A percentile compares a stretch with the other conserved stretches of the same genome.
These are phyloP conservation scores for Pyrrhura leucotis DNA, from an alignment of 2,797 vertebrate genomes.

Conservation along the genomic window DNA sequence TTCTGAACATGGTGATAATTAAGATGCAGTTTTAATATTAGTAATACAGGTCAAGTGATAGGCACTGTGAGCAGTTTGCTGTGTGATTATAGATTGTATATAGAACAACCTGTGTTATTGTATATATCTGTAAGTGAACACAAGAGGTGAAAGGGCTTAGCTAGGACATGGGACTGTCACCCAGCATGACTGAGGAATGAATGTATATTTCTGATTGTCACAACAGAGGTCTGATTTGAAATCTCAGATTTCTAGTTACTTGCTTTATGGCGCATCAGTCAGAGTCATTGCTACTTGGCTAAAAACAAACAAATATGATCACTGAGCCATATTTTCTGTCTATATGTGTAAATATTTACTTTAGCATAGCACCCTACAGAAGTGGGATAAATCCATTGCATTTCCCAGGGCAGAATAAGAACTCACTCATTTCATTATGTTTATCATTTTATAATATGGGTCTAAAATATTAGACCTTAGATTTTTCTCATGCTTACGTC, in stretches of 20 bases:
- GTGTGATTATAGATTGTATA: accelerated
- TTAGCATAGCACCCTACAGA: accelerated
- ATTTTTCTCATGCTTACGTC: background rate
- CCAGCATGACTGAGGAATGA: accelerated
- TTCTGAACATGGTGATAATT: background rate
- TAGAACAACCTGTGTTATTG: background rate
- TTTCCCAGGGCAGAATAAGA: background rate
- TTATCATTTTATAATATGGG: background rate
- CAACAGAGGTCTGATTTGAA: background rate
- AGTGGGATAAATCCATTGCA: background rate
- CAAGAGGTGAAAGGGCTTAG: background rate
- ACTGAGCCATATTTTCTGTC: background rate
- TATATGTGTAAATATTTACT: accelerated
- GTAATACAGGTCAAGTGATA: background rate
- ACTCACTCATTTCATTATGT: accelerated
- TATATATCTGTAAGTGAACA: accelerated
- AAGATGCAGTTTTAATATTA: background rate
- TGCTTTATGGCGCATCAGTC: background rate
- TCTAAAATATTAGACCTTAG: background rate
- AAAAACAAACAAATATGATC: background rate
- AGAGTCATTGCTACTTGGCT: background rate
- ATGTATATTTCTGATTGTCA: background rate
- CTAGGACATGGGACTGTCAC: background rate
- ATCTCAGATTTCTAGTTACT: background rate
- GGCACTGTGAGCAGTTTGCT: background rate